Base-by-base conservation (phyloP, 2,797 vertebrate genomes). In the Acanthopagrus latus region DNA sequence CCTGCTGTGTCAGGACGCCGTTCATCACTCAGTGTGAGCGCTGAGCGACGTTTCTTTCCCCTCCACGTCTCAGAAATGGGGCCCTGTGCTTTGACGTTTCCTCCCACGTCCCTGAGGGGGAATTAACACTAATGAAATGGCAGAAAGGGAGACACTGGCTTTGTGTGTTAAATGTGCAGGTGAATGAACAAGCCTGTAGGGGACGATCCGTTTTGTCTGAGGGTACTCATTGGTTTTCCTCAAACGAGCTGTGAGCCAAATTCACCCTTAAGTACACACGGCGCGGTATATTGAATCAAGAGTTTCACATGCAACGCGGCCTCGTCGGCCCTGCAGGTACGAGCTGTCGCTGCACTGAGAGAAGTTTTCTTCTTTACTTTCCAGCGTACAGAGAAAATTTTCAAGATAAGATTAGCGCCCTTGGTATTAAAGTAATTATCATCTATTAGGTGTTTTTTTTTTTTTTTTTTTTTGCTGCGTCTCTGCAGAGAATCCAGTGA, bases 21-120 rank as follows among this genome's bases (percentile, higher is more conserved):
- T 85, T 90, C 89, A 92, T 93, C 85, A 82, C 84, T 89, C 88
- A 87, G 18, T 58, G 64, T 74, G 83, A 93, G 77, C 21, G 50
- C 76, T 76, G 85, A 86, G 88, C 80, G 76, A 62, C 25, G 58
- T 71, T 33, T 87, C 71, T 57, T 82, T 88, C 74, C 74, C 79
- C 64, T 6, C 74, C 58, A 64, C 56, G 50, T 87, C 38, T 76
- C 9, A 59, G 62, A 82, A 58, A 16, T 54, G 41, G 41, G 7
- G 41, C 44, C 20, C 10, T 48, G 64, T 59, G 44, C 55, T 71
- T 73, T 47, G 48, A 55, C 23, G 44, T 44, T 38, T 65, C 60
- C 71, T 54, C 68, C 13, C 68, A 23, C 20, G 46, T 89, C 73
- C 74, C 60, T 0, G 27, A 72, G 81, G 46, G 68, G 56, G 64